Percentiles rank a stretch among this genome's conserved stretches.
Conservation (phyloP, 2,113 vertebrate species). For the Ailuropoda melanoleuca region DNA sequence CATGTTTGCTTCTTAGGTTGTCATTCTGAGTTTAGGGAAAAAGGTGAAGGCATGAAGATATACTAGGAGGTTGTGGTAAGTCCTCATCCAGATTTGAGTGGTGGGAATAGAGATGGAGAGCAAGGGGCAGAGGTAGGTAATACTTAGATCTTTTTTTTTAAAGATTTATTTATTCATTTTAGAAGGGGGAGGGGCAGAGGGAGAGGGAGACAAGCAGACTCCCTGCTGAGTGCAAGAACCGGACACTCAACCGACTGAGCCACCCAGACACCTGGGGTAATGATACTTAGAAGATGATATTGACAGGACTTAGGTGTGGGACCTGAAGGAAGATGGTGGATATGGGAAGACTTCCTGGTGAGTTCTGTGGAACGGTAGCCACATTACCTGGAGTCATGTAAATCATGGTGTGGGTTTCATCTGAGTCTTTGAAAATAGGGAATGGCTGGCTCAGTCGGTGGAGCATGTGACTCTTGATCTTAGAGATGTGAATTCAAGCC, state of each 20-base stretch:
- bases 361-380: constrained; percentile 15
- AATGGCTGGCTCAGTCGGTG: background rate
- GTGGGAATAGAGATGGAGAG: background rate
- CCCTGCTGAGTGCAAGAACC: background rate
- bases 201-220: background rate
- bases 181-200: background rate
- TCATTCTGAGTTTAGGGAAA: background rate
- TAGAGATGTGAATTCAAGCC: background rate
- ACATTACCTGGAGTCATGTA: background rate
- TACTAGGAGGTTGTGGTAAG: background rate
- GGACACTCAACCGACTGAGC: background rate
- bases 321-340: background rate
- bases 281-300: background rate
- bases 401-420: constrained; percentile 64
- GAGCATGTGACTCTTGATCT: background rate
- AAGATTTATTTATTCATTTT: background rate
- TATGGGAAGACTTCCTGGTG: background rate
- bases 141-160: background rate
- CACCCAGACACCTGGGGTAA: background rate
- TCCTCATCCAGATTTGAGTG: background rate
- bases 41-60: background rate
- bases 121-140: background rate
- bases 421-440: constrained; percentile 54
- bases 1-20: background rate
- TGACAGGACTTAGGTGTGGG: background rate